Percentiles rank a stretch among this genome's conserved stretches.
Conservation (phyloP, 2,888 invertebrate species). For the Brenthis ino region DNA sequence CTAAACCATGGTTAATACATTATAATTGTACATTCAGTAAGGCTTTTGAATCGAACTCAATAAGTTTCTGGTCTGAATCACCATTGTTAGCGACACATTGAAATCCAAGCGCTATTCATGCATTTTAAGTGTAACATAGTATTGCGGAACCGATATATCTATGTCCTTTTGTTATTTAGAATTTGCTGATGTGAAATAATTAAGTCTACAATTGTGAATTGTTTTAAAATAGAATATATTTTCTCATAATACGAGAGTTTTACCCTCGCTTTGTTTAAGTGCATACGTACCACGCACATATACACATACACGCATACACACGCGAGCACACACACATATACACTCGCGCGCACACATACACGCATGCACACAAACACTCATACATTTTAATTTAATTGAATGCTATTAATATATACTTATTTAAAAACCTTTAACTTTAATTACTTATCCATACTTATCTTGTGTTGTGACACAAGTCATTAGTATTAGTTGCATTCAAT, state of each 20-base stretch:
- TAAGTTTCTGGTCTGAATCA: conserved; percentile 25
- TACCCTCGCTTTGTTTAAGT: no score
- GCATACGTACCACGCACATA: no score
- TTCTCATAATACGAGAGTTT: neutral
- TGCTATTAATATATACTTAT: no score
- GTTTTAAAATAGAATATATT: neutral
- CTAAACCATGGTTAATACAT: conserved; percentile 13
- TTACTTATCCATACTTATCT: no score
- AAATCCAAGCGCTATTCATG: conserved; percentile 23
- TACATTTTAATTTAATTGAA: no score
- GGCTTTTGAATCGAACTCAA: conserved; percentile 21
- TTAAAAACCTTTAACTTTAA: no score
- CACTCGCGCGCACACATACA: no score
- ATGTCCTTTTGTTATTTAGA: conserved; percentile 16
- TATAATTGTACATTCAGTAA: conserved; percentile 24
- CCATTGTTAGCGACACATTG: conserved; percentile 30
- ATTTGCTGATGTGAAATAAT: conserved; percentile 18
- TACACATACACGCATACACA: no score
- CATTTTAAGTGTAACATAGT: conserved; percentile 25
- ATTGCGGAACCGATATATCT: conserved; percentile 16
- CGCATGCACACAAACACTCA: no score
- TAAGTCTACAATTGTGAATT: conserved; percentile 4
- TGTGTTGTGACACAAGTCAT: no score
- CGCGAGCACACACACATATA: no score
- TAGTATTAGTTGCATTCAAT: no score